phyloP scores from a whole-genome alignment of 2,888 invertebrate genomes.

The Tromatobia lineatoria region DNA sequence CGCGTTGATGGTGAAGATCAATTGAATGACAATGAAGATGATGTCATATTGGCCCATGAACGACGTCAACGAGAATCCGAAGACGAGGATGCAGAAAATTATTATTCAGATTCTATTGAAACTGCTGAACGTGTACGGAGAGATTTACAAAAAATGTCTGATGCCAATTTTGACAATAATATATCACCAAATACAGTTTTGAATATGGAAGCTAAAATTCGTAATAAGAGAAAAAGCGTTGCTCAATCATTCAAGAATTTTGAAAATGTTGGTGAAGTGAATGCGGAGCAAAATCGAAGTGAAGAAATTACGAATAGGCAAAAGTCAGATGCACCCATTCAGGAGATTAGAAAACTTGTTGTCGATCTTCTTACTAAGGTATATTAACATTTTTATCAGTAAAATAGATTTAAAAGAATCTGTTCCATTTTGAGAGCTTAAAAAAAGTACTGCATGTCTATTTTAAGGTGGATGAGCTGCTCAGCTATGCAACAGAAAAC shows the following conservation, averaged over 20 bases:
- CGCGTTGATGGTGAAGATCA: conserved; percentile 4
- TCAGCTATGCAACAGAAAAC: conserved; percentile 41
- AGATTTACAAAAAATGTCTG: not conserved
- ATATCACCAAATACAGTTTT: not conserved
- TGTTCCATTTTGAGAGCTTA: conserved; percentile 20
- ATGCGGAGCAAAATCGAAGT: conserved; percentile 26
- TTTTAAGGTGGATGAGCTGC: conserved; percentile 70
- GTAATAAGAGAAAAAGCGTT: conserved; percentile 42
- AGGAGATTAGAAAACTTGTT: conserved; percentile 75
- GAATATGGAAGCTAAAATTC: conserved; percentile 26
- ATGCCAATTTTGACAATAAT: not conserved
- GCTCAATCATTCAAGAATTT: conserved; percentile 41
- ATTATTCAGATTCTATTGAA: conserved; percentile 15
- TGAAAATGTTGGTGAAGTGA: conserved; percentile 52
- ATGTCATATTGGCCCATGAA: conserved; percentile 41
- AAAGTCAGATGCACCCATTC: conserved; percentile 66
- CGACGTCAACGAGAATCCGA: conserved; percentile 45
- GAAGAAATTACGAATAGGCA: conserved; percentile 25
- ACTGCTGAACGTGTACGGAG: not conserved
- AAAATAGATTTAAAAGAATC: not conserved
- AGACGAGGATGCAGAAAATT: conserved; percentile 37
- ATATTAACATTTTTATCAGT: not conserved
- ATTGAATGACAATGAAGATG: conserved; percentile 26
- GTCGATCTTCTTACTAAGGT: conserved; percentile 76
- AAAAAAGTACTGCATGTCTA: conserved; percentile 23